Percentiles rank a stretch among this genome's conserved stretches.
These are phyloP conservation scores for Andrena praecox DNA, from an alignment of 2,888 invertebrate species.

Conservation along the genomic window DNA sequence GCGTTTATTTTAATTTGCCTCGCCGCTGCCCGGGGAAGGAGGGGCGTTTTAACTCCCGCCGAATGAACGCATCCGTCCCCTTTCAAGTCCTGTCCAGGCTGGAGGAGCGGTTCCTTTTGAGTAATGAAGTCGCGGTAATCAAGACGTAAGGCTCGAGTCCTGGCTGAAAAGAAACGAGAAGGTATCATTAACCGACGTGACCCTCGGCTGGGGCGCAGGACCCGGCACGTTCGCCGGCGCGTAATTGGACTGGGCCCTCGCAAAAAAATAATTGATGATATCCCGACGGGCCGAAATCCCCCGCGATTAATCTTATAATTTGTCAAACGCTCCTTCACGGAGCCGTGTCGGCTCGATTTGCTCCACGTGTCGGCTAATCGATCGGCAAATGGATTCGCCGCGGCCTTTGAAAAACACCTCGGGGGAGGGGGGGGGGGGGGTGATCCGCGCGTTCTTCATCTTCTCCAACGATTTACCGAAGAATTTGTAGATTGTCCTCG, in stretches of 20 bases:
- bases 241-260: conserved; percentile 58
- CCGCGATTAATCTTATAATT: conserved; percentile 69
- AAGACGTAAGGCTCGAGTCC: conserved; percentile 54
- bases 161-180: conserved; percentile 49
- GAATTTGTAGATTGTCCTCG: neutral
- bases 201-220: conserved; percentile 27
- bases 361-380: conserved; percentile 61
- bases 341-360: conserved; percentile 46
- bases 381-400: conserved; percentile 40
- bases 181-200: conserved; percentile 58
- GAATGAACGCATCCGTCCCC: conserved; percentile 22
- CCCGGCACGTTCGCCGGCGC: conserved; percentile 49
- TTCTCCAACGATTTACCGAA: no score
- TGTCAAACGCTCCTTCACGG: conserved; percentile 57
- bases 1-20: conserved; percentile 55
- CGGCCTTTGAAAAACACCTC: conserved; percentile 15
- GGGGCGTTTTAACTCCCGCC: conserved; percentile 19
- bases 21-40: conserved; percentile 5
- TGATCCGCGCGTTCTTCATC: neutral
- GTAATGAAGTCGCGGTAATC: conserved; percentile 60
- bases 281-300: conserved; percentile 61
- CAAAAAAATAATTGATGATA: conserved; percentile 68
- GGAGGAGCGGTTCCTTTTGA: conserved; percentile 8
- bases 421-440: neutral
- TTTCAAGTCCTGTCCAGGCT: neutral